Conservation (phyloP, 2,113 vertebrate genomes). For the Addax nasomaculatus region DNA sequence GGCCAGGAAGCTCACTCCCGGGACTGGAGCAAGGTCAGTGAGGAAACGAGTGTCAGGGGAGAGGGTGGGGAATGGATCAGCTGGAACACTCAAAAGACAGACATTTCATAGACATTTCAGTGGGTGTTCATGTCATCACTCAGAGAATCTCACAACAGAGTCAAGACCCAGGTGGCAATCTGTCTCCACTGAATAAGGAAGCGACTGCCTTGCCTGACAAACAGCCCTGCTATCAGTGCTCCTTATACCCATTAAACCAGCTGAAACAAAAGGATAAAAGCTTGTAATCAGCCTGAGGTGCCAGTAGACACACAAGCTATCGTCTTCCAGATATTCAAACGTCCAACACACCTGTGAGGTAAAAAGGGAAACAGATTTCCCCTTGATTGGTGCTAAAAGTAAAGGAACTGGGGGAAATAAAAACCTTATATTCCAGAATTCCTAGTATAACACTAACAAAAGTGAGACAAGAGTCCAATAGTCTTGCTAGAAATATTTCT, state of each 20-base stretch:
- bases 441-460: neutral
- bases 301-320: neutral
- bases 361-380: conserved; percentile 16
- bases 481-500: neutral
- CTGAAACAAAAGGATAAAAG: neutral
- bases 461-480: neutral
- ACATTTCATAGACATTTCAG: conserved; percentile 3
- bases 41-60: conserved; percentile 8
- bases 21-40: conserved; percentile 14
- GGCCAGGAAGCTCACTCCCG: conserved; percentile 1
- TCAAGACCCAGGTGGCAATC: conserved; percentile 34
- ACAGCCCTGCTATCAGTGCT: neutral
- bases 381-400: neutral
- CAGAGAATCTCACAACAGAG: conserved; percentile 39
- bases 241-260: neutral
- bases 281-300: neutral
- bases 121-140: conserved; percentile 42
- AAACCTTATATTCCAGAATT: neutral
- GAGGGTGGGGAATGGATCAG: neutral
- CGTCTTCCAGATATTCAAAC: neutral
- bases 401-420: neutral
- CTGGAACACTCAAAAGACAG: neutral
- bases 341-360: neutral
- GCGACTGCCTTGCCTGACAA: conserved; percentile 3
- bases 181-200: conserved; percentile 24